Evolutionary conservation across 2,797 vertebrate species (phyloP).

Genomic region (Harpagifer antarcticus): DNA sequence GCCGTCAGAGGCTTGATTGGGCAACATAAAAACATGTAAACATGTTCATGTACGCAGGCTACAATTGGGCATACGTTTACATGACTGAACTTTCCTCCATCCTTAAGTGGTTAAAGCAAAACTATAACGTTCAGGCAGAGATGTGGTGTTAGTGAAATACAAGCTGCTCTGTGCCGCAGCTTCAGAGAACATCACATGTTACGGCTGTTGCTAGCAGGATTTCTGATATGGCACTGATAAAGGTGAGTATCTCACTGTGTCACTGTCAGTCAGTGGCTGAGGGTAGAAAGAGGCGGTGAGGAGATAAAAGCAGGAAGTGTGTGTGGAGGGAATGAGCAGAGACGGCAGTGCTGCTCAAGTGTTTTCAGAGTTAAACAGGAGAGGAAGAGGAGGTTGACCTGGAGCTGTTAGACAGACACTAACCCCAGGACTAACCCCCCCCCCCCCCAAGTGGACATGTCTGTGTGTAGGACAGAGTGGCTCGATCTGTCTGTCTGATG

Average conservation of each 20-base stretch:
- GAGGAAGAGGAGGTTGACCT: neutral
- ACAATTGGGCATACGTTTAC: neutral
- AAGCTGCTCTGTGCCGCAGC: neutral
- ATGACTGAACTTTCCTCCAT: neutral
- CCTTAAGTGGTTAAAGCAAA: too few relatives aligned
- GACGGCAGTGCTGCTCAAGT: neutral
- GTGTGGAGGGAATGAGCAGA: conserved; percentile 2
- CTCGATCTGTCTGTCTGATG: conserved; percentile 4
- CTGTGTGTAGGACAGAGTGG: neutral
- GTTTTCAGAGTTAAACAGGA: neutral
- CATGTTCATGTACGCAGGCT: conserved; percentile 5
- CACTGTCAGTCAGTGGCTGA: conserved; percentile 24
- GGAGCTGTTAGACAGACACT: neutral
- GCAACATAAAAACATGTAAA: conserved; percentile 28
- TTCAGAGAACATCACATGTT: conserved; percentile 5
- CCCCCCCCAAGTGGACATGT: conserved; percentile 14
- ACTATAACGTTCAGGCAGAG: neutral
- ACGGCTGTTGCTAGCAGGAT: neutral
- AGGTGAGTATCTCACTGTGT: conserved; percentile 32
- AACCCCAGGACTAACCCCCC: neutral
- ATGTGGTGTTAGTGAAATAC: neutral
- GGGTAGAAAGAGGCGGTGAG: neutral
- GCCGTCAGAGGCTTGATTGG: conserved; percentile 47
- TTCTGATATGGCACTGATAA: conserved; percentile 38
- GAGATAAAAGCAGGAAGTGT: conserved; percentile 44